These are phyloP conservation scores for Drosophila takahashii DNA, from an alignment of 1,140 invertebrate species.

Conservation along the genomic window DNA sequence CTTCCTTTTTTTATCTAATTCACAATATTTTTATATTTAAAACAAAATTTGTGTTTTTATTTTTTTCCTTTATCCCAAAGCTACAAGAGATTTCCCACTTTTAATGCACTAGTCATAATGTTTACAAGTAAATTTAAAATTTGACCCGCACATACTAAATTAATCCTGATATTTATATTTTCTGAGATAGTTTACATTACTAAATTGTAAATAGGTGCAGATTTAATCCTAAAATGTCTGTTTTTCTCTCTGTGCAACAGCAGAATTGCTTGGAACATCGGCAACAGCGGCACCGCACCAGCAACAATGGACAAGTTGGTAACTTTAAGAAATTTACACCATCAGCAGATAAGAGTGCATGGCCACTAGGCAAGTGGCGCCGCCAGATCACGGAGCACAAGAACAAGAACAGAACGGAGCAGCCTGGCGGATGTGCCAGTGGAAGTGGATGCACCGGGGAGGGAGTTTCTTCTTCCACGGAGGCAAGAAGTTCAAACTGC, in stretches of 20 bases:
- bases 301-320: slow-evolving; percentile 67
- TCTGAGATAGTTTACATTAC: too few relatives aligned
- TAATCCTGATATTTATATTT: too few relatives aligned
- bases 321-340: slow-evolving; percentile 83
- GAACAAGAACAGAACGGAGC: not conserved
- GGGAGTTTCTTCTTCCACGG: not conserved
- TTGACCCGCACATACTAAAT: too few relatives aligned
- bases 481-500: slow-evolving; percentile 68
- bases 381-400: slow-evolving; percentile 45
- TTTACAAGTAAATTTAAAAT: too few relatives aligned
- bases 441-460: slow-evolving; percentile 3
- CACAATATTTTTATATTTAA: too few relatives aligned
- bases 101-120: too few relatives aligned
- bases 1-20: too few relatives aligned
- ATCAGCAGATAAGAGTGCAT: slow-evolving; percentile 79
- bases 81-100: too few relatives aligned
- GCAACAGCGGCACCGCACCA: slow-evolving; percentile 27
- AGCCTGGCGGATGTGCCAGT: slow-evolving; percentile 8
- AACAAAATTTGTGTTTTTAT: too few relatives aligned
- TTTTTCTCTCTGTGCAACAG: not conserved
- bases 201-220: too few relatives aligned
- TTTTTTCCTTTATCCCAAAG: too few relatives aligned
- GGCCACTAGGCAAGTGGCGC: slow-evolving; percentile 33
- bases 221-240: too few relatives aligned
- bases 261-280: not conserved